These are phyloP conservation scores for Siniperca knerii DNA, from an alignment of 2,113 vertebrate species.

Conservation along the genomic window DNA sequence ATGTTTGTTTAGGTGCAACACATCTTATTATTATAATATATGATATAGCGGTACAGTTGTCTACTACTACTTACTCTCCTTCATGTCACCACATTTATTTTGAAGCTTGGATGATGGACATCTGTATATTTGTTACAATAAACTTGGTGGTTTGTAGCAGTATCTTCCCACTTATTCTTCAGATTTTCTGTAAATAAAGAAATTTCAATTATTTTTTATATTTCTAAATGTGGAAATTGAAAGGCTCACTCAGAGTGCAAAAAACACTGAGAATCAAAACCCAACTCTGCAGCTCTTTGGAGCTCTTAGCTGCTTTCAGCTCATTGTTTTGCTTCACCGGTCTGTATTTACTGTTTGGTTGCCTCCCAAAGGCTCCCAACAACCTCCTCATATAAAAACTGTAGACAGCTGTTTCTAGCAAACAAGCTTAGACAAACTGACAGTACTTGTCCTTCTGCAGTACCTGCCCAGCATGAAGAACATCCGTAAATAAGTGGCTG, in stretches of 20 bases:
- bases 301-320: conserved; percentile 15
- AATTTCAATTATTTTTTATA: not conserved
- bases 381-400: conserved; percentile 21
- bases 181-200: not conserved
- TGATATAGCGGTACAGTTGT: not conserved
- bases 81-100: not conserved
- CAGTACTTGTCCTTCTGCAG: conserved; percentile 5
- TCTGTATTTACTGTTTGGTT: conserved; percentile 29
- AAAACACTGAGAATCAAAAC: not conserved
- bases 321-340: conserved; percentile 41
- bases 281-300: conserved; percentile 1
- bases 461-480: conserved; percentile 35
- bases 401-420: conserved; percentile 29
- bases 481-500: not conserved
- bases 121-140: not conserved
- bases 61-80: not conserved
- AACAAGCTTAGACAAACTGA: conserved; percentile 33
- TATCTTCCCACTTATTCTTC: not conserved
- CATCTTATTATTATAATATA: not conserved
- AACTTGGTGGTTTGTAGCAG: not conserved
- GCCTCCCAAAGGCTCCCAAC: conserved; percentile 21
- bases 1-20: not conserved
- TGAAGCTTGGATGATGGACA: not conserved
- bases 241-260: conserved; percentile 2
- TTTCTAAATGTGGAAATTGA: not conserved